Base-by-base conservation (phyloP, 2,888 invertebrate species). In the Andricus curvator region DNA sequence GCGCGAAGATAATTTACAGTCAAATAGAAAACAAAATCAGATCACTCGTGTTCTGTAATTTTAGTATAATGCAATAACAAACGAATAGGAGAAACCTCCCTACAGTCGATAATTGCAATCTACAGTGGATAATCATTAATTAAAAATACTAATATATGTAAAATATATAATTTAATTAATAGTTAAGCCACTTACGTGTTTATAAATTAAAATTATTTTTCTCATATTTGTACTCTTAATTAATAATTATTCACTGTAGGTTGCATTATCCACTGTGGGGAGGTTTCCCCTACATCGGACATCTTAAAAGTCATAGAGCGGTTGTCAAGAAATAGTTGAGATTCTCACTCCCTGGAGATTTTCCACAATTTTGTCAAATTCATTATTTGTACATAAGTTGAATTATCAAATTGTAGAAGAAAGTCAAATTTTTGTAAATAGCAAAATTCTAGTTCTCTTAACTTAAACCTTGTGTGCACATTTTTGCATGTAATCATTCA, bases 1-100 rank as follows among this genome's bases (percentile, higher is more conserved):
- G 48, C 70, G 51, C 48, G 70, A 51, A 70, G 70, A 70, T 25
- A 48, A 44, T 70, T 70, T 70, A 70, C 48, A 70, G 48, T 70
- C 29, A 70, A 48, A 48, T 48, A 70, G n/a, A 29, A 29, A 51
- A 9, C 17, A 70, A 22, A 20, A 44, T 51, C 70, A 70, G 70
- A 70, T 70, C 70, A 48, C 48, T 70, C 51, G 48, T 51, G 22
- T 68, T 65, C 20, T 29, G 29, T 65, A 17, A 25, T 65, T 65
- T 29, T 65, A 65, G 33, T 29, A 65, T 65, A 67, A 41, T 67
- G 41, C 22, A 67, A 41, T 66, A 66, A n/a, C 37, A 41, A n/a
- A 67, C n/a, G 11, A 48, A 70, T 20, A 37, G 6, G 8, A 8
- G 8, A 37, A 37, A 37, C 37, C 37, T 37, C 37, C 8, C 8